Conservation (phyloP, 2,888 invertebrate genomes). For the Tetranychus piercei region DNA sequence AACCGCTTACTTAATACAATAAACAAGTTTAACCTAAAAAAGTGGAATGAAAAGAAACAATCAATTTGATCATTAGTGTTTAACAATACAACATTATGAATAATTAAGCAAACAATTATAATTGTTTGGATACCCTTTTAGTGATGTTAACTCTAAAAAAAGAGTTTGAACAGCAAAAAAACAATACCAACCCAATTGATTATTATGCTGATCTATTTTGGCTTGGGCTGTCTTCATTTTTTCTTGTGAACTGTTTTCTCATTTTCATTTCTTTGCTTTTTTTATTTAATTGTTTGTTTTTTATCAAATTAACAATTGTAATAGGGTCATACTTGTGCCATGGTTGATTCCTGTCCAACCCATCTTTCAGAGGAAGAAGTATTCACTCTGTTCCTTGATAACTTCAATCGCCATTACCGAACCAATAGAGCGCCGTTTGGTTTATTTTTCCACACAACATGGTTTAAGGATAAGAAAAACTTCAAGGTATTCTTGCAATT, state of each 20-base stretch:
- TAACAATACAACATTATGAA: not conserved
- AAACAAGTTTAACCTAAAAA: no score
- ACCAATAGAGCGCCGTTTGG: slow-evolving; percentile 65
- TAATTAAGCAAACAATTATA: no score
- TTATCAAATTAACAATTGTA: not conserved
- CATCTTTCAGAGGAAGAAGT: slow-evolving; percentile 48
- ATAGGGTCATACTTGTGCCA: slow-evolving; percentile 33
- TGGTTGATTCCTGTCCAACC: slow-evolving; percentile 52
- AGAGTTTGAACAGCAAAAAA: no score
- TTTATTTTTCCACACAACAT: slow-evolving; percentile 59
- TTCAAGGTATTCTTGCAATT: slow-evolving; percentile 58
- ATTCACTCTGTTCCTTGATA: slow-evolving; percentile 51
- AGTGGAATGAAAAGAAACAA: no score
- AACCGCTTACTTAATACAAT: no score
- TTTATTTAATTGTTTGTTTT: not conserved
- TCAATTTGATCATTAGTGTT: no score
- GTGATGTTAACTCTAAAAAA: no score
- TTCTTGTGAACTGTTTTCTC: not conserved
- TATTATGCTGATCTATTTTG: no score
- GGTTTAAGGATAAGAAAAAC: slow-evolving; percentile 58
- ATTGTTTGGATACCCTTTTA: no score
- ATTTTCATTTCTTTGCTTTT: not conserved
- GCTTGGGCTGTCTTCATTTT: no score
- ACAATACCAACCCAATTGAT: no score
- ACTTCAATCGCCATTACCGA: slow-evolving; percentile 62